Evolutionary conservation across 2,113 vertebrate species (phyloP).

Genomic region (Bungarus multicinctus): DNA sequence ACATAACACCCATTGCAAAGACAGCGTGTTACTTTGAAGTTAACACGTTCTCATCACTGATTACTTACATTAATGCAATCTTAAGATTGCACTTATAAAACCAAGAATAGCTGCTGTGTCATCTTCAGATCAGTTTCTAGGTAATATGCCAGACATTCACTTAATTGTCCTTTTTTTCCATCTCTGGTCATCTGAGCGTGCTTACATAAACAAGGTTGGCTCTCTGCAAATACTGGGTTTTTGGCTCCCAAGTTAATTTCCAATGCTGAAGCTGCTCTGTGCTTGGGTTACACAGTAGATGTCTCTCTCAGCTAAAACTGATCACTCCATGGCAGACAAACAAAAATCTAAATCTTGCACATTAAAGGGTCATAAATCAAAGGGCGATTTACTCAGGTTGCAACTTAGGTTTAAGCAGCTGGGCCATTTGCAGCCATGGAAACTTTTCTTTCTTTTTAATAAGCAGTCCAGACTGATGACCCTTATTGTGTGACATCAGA

Average conservation of each 20-base stretch:
- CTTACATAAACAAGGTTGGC: neutral
- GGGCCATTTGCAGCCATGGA: neutral
- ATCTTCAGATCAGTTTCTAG: neutral
- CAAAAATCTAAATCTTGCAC: constrained; percentile 67
- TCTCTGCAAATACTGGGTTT: constrained; percentile 38
- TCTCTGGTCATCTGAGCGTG: neutral
- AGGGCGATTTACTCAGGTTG: constrained; percentile 51
- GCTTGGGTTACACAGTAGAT: constrained; percentile 51
- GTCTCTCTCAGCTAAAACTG: constrained; percentile 63
- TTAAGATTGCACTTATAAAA: neutral
- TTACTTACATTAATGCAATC: neutral
- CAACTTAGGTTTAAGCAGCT: constrained; percentile 46
- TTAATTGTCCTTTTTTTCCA: neutral
- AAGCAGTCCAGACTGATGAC: constrained; percentile 51
- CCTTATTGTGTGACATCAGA: constrained; percentile 2
- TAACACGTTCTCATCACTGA: neutral
- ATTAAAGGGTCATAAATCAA: constrained; percentile 65
- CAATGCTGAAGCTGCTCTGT: constrained; percentile 40
- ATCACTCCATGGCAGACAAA: constrained; percentile 54
- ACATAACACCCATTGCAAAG: constrained; percentile 6
- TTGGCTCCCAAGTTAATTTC: constrained; percentile 34
- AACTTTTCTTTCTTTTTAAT: constrained; percentile 31
- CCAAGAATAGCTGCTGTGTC: accelerated
- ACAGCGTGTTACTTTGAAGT: constrained; percentile 4
- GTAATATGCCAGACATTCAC: neutral